Evolutionary conservation across 2,113 vertebrate species (phyloP).

Genomic region (Balaenoptera acutorostrata): DNA sequence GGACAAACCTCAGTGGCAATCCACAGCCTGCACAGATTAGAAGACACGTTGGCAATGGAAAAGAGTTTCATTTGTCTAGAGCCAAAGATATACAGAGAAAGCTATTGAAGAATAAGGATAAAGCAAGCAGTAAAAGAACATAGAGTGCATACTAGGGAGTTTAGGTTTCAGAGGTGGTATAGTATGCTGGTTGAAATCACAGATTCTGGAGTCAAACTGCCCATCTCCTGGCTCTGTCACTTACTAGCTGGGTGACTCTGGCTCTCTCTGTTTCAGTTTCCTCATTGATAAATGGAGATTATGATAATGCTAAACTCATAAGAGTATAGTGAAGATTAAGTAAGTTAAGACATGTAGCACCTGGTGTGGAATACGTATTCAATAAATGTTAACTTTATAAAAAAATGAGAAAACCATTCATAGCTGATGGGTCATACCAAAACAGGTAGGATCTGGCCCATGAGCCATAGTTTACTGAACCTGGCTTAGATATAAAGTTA

Average conservation of each 20-base stretch:
- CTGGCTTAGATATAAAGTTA: neutral
- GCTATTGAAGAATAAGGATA: neutral
- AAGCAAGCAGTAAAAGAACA: neutral
- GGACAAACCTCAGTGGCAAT: neutral
- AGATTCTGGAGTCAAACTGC: neutral
- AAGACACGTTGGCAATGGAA: neutral
- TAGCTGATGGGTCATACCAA: neutral
- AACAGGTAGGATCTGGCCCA: neutral
- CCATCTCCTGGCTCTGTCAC: neutral
- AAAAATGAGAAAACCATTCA: neutral
- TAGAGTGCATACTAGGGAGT: neutral
- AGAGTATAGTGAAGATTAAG: neutral
- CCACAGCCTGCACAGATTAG: neutral
- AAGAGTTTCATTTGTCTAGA: neutral
- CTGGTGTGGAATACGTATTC: neutral
- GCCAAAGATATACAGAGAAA: neutral
- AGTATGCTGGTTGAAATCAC: neutral
- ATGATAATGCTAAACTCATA: neutral
- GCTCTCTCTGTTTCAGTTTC: neutral
- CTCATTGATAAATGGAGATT: neutral
- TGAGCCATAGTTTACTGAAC: neutral
- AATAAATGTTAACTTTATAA: neutral
- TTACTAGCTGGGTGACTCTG: neutral
- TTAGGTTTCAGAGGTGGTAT: neutral
- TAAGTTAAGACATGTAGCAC: neutral